Conservation (phyloP, 2,888 invertebrate species). For the Xylophagus ater region DNA sequence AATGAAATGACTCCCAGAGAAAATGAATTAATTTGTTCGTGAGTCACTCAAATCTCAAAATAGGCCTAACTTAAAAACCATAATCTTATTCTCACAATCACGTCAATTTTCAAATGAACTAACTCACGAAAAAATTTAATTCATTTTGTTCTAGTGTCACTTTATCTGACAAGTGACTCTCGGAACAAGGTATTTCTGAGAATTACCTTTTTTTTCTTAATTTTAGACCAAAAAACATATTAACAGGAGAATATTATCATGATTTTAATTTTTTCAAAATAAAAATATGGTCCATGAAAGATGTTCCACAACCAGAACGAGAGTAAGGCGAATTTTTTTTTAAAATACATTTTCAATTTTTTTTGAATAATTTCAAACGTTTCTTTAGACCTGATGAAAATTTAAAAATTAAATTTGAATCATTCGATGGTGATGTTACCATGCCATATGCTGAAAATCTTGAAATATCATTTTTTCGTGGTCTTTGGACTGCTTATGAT, state of each 20-base stretch:
- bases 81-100: no score
- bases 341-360: no score
- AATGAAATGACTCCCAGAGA: no score
- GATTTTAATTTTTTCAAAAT: background rate
- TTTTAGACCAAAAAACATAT: background rate
- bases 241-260: background rate
- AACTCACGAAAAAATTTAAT: no score
- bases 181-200: background rate
- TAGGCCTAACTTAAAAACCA: no score
- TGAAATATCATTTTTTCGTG: constrained; percentile 2
- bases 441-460: background rate
- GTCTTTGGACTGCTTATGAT: constrained; percentile 1
- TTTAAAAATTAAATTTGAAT: constrained; percentile 1
- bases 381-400: background rate
- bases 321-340: no score
- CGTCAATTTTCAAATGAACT: no score
- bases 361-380: no score
- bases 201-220: background rate
- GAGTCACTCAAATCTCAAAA: no score
- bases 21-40: no score
- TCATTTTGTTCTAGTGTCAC: no score
- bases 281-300: constrained; percentile 2
- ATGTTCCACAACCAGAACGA: constrained; percentile 6
- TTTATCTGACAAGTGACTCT: no score
- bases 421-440: constrained; percentile 4